A percentile compares a stretch with the other conserved stretches of the same genome.
Evolutionary conservation across 1,140 invertebrate genomes (phyloP).

Genomic region (Aphelenchoides avenae): DNA sequence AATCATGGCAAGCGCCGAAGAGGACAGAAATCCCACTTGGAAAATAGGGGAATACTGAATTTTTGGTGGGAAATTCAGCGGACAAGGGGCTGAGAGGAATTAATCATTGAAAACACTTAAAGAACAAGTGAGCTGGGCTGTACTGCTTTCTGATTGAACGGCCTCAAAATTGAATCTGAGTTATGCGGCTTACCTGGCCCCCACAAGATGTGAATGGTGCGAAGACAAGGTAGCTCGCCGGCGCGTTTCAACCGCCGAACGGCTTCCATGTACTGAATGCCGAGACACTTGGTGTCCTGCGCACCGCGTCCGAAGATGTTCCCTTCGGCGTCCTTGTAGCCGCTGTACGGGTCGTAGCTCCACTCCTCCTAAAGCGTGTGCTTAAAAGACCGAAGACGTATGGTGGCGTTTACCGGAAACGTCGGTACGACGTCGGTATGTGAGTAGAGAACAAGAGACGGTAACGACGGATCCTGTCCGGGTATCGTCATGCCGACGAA

Average conservation of each 20-base stretch:
- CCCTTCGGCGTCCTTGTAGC: conserved; percentile 71
- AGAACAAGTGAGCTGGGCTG: too few relatives aligned
- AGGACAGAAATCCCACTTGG: too few relatives aligned
- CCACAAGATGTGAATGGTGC: conserved; percentile 75
- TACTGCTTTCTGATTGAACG: too few relatives aligned
- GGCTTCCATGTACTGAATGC: conserved; percentile 70
- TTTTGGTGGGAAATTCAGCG: too few relatives aligned
- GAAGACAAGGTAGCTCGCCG: conserved; percentile 62
- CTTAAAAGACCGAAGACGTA: too few relatives aligned
- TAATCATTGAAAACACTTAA: too few relatives aligned
- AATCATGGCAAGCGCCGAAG: too few relatives aligned
- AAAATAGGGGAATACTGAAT: too few relatives aligned
- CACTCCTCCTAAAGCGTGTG: conserved; percentile 70
- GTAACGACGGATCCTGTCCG: conserved; percentile 70
- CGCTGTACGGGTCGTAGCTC: conserved; percentile 76
- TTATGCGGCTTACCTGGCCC: conserved; percentile 70
- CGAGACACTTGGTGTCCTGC: conserved; percentile 62
- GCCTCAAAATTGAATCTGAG: too few relatives aligned
- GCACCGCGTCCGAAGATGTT: conserved; percentile 77
- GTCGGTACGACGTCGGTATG: conserved; percentile 93
- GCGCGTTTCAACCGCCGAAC: conserved; percentile 69
- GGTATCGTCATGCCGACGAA: conserved; percentile 76
- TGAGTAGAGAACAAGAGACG: conserved; percentile 77
- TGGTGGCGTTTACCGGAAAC: conserved; percentile 67
- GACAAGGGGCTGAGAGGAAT: conserved; percentile 1